Base-by-base conservation (phyloP, 2,888 invertebrate species). In the Catotricha subobsoleta region DNA sequence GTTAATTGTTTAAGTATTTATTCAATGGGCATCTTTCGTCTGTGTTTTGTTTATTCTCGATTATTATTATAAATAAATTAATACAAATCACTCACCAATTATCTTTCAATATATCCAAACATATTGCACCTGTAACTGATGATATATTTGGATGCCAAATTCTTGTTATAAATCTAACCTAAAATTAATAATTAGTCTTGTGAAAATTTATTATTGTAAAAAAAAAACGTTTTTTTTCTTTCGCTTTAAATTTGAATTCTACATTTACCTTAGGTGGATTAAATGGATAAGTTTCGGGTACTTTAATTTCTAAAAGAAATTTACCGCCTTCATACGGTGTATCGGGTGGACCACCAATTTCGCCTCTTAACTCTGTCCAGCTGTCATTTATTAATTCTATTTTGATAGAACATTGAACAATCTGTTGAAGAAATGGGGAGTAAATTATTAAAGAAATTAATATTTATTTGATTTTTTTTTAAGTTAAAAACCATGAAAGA, bases 131-230 rank as follows among this genome's bases (percentile, higher is more conserved):
- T 1, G 98, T 99, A 13, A 92, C 95, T 13, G 95, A 95, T 40
- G 95, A 95, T 55, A 99, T 94, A 66, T 99, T 99, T 41, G 98
- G 98, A 67, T 99, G 98, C 98, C 98, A 98, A 60, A 99, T 92
- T 68, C 84, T 90, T 47, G 97, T 98, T 50, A 84, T 74, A 68
- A 98, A 99, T 50, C 87, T 78, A 48, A 97, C 90, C 92, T 94
- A 59, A 16, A 66, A 62, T 46, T 31, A 46, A 28, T 19, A 13
- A 30, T 10, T 10, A 7, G 9, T 15, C 5, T 34, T 5, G 7
- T 34, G 6, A 39, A 39, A 33, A 12, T 9, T n/a, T 18, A 8
- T n/a, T 23, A 13, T 23, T n/a, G 12, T 12, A 37, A 15, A 15
- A 27, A 35, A 28, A 15, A 34, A 19, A 15, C 13, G 15, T 16